Evolutionary conservation across 2,888 invertebrate species (phyloP).

Genomic region (Harpalus rubripes): DNA sequence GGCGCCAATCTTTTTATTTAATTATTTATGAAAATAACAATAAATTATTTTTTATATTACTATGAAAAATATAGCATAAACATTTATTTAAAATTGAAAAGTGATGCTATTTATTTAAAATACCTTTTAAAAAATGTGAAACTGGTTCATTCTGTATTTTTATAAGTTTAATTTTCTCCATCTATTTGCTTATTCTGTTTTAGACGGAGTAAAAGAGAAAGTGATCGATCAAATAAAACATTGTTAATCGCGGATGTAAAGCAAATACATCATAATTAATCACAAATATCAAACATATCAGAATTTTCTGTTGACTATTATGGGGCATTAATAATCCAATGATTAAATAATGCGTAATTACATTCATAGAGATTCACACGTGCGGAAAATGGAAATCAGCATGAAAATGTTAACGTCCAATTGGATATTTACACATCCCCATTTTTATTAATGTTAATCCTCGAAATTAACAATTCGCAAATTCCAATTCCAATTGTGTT

Average conservation of each 20-base stretch:
- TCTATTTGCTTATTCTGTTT: background rate
- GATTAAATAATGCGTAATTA: conserved; percentile 35
- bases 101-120: too few species aligned
- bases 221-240: conserved; percentile 3
- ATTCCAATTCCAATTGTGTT: conserved; percentile 6
- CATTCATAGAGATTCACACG: conserved; percentile 27
- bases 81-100: too few species aligned
- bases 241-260: too few species aligned
- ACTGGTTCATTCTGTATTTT: too few species aligned
- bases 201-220: conserved; percentile 1
- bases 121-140: too few species aligned
- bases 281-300: conserved; percentile 10
- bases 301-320: conserved; percentile 40
- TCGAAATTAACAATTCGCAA: conserved; percentile 38
- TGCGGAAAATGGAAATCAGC: conserved; percentile 38
- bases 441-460: conserved; percentile 35
- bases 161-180: background rate
- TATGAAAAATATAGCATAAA: too few species aligned
- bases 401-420: conserved; percentile 14
- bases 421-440: conserved; percentile 8
- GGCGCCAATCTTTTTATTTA: too few species aligned
- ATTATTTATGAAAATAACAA: too few species aligned
- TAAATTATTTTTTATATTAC: too few species aligned
- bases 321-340: conserved; percentile 31
- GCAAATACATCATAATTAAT: too few species aligned